Base-by-base conservation (phyloP, 2,888 invertebrate species). In the Ochropleura plecta region DNA sequence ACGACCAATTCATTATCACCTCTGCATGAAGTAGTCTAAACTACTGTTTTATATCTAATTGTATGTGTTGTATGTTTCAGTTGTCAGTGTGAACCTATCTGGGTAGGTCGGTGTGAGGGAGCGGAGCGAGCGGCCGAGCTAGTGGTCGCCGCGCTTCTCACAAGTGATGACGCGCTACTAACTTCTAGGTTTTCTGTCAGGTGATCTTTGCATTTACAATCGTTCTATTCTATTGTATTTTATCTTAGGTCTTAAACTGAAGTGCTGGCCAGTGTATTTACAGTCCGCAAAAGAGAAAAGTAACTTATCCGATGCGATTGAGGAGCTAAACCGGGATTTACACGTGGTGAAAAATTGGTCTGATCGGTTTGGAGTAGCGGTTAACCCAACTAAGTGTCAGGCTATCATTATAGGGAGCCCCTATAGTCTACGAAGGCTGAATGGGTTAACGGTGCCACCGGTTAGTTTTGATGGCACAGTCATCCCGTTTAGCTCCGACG, bases 101-200 rank as follows among this genome's bases (percentile, higher is more conserved):
- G 96, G 96, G 90, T 95, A 51, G 95, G 93, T 6, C 91, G 96
- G 20, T 85, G 91, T 73, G 88, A 88, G 40, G 86, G 85, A 69
- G 88, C 86, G 46, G 85, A 90, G 76, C 81, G 72, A 57, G 90
- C 93, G 16, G 94, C 93, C 59, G 89, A 92, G 16, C 91, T 88
- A 5, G 81, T 93, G 0, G 86, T 93, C 68, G 87, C 89, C 5
- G 91, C 92, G 67, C 91, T 96, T 42, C 82, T 93, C 64, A 81
- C 90, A 63, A 79, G 83, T 60, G 78, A 85, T 80, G 78, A 76
- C 62, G 70, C 75, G 7, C 75, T 81, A n/a, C 78, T 70, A 12
- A 40, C 68, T 44, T 70, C 85, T n/a, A 82, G 87, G 68, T 92
- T 90, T 73, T 91, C 90, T 63, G 77, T 94, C 62, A 91, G 94